Evolutionary conservation across 2,888 invertebrate genomes (phyloP), one percentile per base, ranked within the genome.

Genomic region (Parapristionchus giblindavisi): DNA sequence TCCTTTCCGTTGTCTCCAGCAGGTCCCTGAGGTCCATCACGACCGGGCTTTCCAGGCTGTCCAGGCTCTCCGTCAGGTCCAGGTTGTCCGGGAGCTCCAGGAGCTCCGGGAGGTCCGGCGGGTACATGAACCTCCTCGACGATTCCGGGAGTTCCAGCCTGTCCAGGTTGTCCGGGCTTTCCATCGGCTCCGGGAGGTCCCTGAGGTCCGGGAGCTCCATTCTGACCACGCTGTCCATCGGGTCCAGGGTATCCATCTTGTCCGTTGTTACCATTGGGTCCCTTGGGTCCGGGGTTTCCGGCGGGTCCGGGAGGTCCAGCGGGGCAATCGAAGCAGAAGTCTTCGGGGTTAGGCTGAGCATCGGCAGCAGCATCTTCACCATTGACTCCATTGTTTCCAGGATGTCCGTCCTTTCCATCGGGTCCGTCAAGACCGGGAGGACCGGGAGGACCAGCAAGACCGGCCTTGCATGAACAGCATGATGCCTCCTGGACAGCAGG

Each of bases 131-230:
- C 81, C 73, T 80, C 80, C 65, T 81, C 81, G 65, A 81, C 54
- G 3, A 54, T n/a, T 52, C 74, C 74, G 24, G 60, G 60, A 17
- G 74, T 24, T 52, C 73, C 73, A 43, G 32, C 36, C n/a, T 29
- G 36, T 80, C 83, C 83, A 70, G 81, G 80, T 48, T 73, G 27
- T 79, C 81, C 81, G 73, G 79, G 76, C 40, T 79, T 77, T 77
- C 81, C 81, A 73, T 77, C 80, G 80, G 76, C 77, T 81, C 84
- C 84, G 74, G 82, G 79, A 68, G 81, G 81, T 81, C 84, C 84
- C 56, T 81, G 77, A 52, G 79, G 73, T 75, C 84, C 84, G 65
- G 80, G 68, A 66, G 78, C 58, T 34, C 75, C 75, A 32, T 76
- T 54, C 52, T 68, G 63, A 43, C 75, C 75, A 34, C 68, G 66